These are phyloP conservation scores for Halocaridina rubra DNA, from an alignment of 2,888 invertebrate species.

Conservation along the genomic window DNA sequence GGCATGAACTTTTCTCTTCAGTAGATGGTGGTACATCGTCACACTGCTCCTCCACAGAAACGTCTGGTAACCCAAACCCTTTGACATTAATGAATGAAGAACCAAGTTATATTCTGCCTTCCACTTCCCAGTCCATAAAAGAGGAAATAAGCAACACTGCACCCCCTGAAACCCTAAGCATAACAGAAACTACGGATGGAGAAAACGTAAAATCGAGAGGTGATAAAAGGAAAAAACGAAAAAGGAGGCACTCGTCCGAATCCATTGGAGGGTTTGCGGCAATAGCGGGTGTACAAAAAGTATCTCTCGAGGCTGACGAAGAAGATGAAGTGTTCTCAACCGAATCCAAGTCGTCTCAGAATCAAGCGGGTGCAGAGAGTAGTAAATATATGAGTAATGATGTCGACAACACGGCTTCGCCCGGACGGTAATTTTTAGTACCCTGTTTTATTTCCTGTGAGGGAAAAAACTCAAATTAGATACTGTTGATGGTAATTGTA, in stretches of 20 bases:
- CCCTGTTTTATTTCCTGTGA: too few relatives aligned
- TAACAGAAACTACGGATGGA: background rate
- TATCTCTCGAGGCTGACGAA: background rate
- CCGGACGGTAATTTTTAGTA: too few relatives aligned
- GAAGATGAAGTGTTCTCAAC: slow-evolving; percentile 11
- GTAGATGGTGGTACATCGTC: slow-evolving; percentile 32
- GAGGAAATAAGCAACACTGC: background rate
- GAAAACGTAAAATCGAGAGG: background rate
- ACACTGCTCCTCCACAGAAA: slow-evolving; percentile 32
- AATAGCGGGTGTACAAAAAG: slow-evolving; percentile 41
- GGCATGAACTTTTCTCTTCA: background rate
- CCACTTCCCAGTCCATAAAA: background rate
- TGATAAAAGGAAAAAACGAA: background rate
- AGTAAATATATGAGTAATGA: too few relatives aligned
- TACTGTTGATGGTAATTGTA: too few relatives aligned
- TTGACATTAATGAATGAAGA: slow-evolving; percentile 41
- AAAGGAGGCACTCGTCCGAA: slow-evolving; percentile 19
- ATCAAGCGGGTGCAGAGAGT: too few relatives aligned
- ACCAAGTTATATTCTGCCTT: background rate
- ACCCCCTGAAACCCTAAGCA: background rate
- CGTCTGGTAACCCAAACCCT: slow-evolving; percentile 12
- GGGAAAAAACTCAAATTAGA: too few relatives aligned
- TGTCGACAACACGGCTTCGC: too few relatives aligned
- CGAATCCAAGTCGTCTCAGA: too few relatives aligned
- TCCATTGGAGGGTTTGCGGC: slow-evolving; percentile 46